These are phyloP conservation scores for Polyodon spathula DNA, from an alignment of 2,113 vertebrate species.

Conservation along the genomic window DNA sequence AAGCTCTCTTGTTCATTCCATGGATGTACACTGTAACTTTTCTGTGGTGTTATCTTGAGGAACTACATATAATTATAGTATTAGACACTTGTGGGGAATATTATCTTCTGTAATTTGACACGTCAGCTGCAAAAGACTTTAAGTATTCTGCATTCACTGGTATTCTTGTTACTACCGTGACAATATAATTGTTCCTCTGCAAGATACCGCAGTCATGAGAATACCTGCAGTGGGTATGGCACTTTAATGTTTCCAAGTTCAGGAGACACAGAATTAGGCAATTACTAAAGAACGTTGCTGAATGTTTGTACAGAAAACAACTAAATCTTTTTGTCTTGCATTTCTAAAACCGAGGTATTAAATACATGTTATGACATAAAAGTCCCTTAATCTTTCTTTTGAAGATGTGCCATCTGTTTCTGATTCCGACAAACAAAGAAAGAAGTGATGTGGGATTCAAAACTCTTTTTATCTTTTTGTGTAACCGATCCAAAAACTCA, in stretches of 20 bases:
- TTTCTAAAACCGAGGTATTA: conserved; percentile 26
- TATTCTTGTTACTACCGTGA: background rate
- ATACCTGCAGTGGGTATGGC: background rate
- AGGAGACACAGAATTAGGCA: background rate
- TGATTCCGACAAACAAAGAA: conserved; percentile 58
- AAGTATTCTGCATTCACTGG: background rate
- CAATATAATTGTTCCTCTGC: background rate
- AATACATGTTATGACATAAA: conserved; percentile 47
- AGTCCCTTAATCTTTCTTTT: conserved; percentile 57
- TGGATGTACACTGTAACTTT: background rate
- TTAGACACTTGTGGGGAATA: background rate
- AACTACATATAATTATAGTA: background rate
- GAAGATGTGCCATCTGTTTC: conserved; percentile 53
- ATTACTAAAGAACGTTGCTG: background rate
- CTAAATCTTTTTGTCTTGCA: background rate
- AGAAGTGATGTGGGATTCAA: conserved; percentile 28
- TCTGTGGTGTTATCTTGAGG: background rate
- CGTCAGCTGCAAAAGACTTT: background rate
- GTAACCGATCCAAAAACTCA: conserved; percentile 58
- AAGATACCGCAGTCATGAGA: background rate
- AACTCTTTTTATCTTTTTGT: conserved; percentile 15
- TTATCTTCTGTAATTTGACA: background rate
- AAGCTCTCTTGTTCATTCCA: background rate
- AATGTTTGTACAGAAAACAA: background rate
- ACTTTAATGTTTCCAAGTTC: background rate